Conservation (phyloP, 2,888 invertebrate genomes). For the Melolontha melolontha region DNA sequence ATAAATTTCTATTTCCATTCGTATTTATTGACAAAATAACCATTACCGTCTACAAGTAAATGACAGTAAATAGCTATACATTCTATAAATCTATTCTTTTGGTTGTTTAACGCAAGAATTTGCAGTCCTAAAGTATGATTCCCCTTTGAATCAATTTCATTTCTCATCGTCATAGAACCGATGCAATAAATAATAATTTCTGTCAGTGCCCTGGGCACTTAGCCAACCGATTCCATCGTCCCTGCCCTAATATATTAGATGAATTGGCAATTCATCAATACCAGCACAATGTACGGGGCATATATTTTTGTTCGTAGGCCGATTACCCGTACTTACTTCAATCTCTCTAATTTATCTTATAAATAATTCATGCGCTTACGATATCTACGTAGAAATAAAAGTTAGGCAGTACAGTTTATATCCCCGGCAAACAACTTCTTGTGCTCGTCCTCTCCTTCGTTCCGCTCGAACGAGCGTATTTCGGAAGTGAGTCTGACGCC, state of each 20-base stretch:
- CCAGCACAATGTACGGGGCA: neutral
- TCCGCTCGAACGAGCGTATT: constrained; percentile 39
- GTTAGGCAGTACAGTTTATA: constrained; percentile 13
- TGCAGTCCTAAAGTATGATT: too few relatives aligned
- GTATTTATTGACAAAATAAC: too few relatives aligned
- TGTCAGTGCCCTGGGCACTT: constrained; percentile 22
- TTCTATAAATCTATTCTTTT: too few relatives aligned
- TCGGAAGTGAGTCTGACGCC: constrained; percentile 52
- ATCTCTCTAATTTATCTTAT: constrained; percentile 31
- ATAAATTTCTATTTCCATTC: too few relatives aligned
- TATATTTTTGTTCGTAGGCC: constrained; percentile 1
- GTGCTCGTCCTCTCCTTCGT: constrained; percentile 14
- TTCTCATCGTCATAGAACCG: neutral
- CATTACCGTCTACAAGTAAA: too few relatives aligned
- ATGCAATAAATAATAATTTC: constrained; percentile 30
- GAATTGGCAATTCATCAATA: constrained; percentile 34
- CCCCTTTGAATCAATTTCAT: neutral
- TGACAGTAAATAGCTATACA: too few relatives aligned
- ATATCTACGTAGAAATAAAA: constrained; percentile 27
- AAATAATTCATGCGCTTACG: constrained; percentile 31
- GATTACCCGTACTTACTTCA: constrained; percentile 13
- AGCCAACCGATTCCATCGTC: constrained; percentile 17
- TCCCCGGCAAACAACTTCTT: constrained; percentile 12
- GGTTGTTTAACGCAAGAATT: too few relatives aligned
- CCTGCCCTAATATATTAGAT: constrained; percentile 27